These are phyloP conservation scores for Lycocerus yunnanus DNA, from an alignment of 2,888 invertebrate genomes.

Conservation along the genomic window DNA sequence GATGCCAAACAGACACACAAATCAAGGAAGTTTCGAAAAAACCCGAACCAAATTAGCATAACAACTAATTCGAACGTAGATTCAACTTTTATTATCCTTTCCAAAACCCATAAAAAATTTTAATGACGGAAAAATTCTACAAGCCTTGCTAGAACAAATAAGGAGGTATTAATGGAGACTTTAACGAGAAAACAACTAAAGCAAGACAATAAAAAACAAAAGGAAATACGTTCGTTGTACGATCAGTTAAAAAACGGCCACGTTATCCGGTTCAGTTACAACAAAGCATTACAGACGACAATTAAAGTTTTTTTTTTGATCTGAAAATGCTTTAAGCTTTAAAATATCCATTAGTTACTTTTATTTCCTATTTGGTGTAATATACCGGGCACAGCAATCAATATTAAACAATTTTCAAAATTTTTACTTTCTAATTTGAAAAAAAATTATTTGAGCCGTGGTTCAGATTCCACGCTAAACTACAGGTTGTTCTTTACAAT, in stretches of 20 bases:
- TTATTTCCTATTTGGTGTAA: neutral
- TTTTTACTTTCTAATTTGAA: too few species aligned
- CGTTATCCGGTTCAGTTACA: neutral
- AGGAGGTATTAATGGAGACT: neutral
- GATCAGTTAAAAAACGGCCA: slow-evolving; percentile 3
- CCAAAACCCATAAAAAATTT: neutral
- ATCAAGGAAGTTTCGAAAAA: neutral
- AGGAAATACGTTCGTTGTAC: slow-evolving; percentile 6
- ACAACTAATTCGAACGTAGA: neutral
- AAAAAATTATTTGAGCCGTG: too few species aligned
- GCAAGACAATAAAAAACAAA: slow-evolving; percentile 1
- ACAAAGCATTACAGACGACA: neutral
- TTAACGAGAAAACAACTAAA: neutral
- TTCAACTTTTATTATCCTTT: neutral
- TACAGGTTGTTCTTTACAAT: too few species aligned
- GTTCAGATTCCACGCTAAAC: too few species aligned
- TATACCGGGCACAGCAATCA: neutral
- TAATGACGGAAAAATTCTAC: neutral
- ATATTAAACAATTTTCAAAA: neutral
- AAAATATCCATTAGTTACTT: neutral
- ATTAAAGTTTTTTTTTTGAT: neutral
- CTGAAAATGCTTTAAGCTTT: neutral
- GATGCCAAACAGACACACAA: neutral
- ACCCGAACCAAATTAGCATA: neutral
- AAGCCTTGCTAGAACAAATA: neutral